A percentile compares a stretch with the other conserved stretches of the same genome.
These are phyloP conservation scores for Protomyctophum bolini DNA, from an alignment of 2,113 vertebrate genomes.

Conservation along the genomic window DNA sequence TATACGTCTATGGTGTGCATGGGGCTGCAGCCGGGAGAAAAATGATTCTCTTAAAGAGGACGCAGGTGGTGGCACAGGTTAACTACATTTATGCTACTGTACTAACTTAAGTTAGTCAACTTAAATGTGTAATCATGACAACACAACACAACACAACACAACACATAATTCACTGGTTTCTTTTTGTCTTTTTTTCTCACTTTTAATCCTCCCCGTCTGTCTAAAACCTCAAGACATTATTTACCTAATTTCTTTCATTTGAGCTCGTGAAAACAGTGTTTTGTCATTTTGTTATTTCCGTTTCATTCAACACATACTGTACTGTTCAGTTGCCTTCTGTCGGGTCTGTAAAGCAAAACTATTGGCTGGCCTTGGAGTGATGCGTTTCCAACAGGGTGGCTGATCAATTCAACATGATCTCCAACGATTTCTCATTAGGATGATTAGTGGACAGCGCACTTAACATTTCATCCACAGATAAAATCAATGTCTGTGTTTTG, in stretches of 20 bases:
- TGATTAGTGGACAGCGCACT: slow-evolving; percentile 26
- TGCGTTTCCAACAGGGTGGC: neutral
- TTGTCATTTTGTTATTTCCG: slow-evolving; percentile 1
- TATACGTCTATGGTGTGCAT: no score
- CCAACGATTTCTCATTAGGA: slow-evolving; percentile 55
- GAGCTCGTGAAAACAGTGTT: neutral
- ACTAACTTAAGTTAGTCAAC: no score
- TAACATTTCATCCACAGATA: slow-evolving; percentile 34
- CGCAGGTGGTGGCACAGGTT: no score
- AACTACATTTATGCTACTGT: no score
- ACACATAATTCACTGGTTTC: no score
- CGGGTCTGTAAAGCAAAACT: slow-evolving; percentile 25
- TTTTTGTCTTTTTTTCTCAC: no score
- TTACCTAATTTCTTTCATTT: no score
- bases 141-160: no score
- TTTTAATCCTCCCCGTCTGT: no score
- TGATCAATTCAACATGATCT: slow-evolving; percentile 23
- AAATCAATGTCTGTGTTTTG: slow-evolving; percentile 37
- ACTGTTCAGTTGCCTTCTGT: neutral
- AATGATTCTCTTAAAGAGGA: no score
- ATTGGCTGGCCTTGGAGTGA: slow-evolving; percentile 3
- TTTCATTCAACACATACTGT: slow-evolving; percentile 14
- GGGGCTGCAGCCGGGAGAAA: no score
- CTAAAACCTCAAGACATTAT: slow-evolving; percentile 1
- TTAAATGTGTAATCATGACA: no score